Evolutionary conservation across 2,797 vertebrate species (phyloP).

Genomic region (Esox masquinongy): DNA sequence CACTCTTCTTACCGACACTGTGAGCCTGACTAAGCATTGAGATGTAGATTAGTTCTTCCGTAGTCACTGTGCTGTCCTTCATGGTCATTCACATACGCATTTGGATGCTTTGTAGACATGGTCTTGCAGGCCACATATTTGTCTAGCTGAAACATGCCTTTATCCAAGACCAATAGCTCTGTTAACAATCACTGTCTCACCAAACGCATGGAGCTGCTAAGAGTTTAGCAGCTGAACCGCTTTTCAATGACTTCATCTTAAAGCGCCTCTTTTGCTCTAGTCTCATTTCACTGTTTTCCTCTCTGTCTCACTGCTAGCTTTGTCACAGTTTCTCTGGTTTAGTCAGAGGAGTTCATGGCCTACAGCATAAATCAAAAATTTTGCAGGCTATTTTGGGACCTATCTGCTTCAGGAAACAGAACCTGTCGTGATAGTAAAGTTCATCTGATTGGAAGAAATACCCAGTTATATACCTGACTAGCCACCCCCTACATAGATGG

Average conservation of each 20-base stretch:
- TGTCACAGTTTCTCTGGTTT: not conserved
- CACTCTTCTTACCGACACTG: slow-evolving; percentile 4
- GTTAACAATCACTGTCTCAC: too few species aligned
- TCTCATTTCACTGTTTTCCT: slow-evolving; percentile 13
- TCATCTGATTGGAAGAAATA: slow-evolving; percentile 14
- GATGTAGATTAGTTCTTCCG: not conserved
- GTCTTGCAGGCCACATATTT: too few species aligned
- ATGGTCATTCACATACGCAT: not conserved
- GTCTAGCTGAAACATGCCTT: too few species aligned
- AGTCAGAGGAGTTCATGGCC: slow-evolving; percentile 20
- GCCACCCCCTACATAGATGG: not conserved
- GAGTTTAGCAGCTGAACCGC: too few species aligned
- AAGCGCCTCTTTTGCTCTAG: not conserved
- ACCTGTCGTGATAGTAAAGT: slow-evolving; percentile 40
- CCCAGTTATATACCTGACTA: not conserved
- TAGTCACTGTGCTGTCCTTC: not conserved
- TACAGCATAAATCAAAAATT: slow-evolving; percentile 19
- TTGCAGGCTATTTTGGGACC: slow-evolving; percentile 24
- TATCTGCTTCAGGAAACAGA: slow-evolving; percentile 32
- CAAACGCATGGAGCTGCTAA: too few species aligned
- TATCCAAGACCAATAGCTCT: too few species aligned
- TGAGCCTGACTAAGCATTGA: not conserved
- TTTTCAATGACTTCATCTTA: not conserved
- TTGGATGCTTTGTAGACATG: too few species aligned
- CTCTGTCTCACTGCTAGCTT: not conserved